These are phyloP conservation scores for Pelagia noctiluca DNA, from an alignment of 30 jellyfish, hydroid and myxozoan species.

Conservation along the genomic window DNA sequence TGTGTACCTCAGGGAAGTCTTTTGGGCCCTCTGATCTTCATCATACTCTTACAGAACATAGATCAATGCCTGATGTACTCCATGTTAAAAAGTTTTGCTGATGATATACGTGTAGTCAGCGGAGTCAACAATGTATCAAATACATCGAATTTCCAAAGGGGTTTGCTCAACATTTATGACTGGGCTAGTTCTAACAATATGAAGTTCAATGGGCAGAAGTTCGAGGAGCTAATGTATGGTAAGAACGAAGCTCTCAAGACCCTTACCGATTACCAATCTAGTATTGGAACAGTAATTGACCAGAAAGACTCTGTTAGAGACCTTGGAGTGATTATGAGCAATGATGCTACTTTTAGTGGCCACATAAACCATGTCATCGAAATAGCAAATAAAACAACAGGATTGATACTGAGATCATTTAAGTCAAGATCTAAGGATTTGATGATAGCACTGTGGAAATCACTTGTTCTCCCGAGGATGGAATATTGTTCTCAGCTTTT, in stretches of 20 bases:
- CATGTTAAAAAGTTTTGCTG: slow-evolving; percentile 18
- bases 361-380: no score
- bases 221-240: slow-evolving; percentile 11
- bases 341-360: no score
- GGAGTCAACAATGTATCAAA: neutral
- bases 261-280: neutral
- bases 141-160: neutral
- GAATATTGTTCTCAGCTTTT: no score
- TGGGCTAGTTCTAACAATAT: slow-evolving; percentile 22
- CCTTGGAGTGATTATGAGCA: slow-evolving; percentile 10
- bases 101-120: neutral
- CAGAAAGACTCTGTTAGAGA: neutral
- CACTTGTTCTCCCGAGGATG: no score
- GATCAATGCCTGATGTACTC: neutral
- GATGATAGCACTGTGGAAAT: no score
- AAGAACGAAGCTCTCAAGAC: neutral
- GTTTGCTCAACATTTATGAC: neutral
- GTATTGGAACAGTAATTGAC: neutral
- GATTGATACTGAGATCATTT: no score
- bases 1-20: slow-evolving; percentile 5
- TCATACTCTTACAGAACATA: slow-evolving; percentile 9
- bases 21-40: slow-evolving; percentile 22
- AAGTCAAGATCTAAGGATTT: no score
- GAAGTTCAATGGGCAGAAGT: neutral
- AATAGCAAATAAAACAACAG: no score